phyloP scores from a whole-genome alignment of 2,113 vertebrate genomes.

The Gymnogyps californianus region DNA sequence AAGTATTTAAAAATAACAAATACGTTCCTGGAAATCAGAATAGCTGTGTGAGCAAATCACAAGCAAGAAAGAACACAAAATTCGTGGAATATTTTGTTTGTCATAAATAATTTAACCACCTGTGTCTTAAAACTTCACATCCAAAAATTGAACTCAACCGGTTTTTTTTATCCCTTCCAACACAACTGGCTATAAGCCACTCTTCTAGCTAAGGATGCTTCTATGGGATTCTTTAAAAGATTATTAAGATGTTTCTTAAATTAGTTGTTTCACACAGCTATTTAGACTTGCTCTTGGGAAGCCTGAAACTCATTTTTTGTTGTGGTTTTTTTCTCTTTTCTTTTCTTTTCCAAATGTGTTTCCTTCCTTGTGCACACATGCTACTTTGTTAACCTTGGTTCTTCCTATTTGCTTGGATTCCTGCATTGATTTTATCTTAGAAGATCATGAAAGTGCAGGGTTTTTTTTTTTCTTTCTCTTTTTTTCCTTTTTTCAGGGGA shows the following conservation, averaged over 20 bases:
- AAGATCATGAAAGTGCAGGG: background rate
- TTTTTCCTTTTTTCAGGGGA: background rate
- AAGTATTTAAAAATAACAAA: slow-evolving; percentile 46
- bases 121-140: background rate
- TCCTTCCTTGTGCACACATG: background rate
- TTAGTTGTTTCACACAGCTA: background rate
- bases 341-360: background rate
- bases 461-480: background rate
- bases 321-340: rapidly evolving
- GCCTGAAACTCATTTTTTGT: background rate
- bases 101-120: background rate
- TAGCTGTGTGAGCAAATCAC: background rate
- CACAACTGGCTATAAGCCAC: background rate
- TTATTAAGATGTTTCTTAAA: background rate
- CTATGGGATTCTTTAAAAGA: background rate
- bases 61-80: background rate
- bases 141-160: background rate
- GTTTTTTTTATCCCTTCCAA: background rate
- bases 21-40: background rate
- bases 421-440: background rate
- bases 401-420: background rate
- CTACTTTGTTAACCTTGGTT: background rate
- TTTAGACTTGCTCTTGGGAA: background rate
- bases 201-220: background rate
- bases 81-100: background rate